A percentile compares a stretch with the other conserved stretches of the same genome.
Conservation (phyloP, 2,113 vertebrate genomes). For the Brachyhypopomus occidentalis region DNA sequence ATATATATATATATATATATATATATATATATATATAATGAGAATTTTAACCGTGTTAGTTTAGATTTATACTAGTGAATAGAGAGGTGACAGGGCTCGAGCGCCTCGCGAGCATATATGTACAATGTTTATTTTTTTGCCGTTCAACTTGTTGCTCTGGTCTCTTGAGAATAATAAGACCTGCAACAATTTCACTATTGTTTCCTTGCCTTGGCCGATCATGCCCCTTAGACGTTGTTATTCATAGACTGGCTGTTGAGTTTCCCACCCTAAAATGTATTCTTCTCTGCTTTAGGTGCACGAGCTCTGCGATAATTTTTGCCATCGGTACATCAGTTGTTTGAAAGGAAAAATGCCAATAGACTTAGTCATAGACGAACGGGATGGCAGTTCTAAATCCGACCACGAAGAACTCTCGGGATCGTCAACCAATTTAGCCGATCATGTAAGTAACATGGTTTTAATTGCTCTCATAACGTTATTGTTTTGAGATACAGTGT, state of each 20-base stretch:
- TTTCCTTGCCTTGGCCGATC: constrained; percentile 86
- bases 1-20: neutral
- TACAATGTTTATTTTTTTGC: constrained; percentile 49
- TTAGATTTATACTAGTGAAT: neutral
- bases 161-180: constrained; percentile 90
- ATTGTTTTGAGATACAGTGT: constrained; percentile 16
- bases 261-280: constrained; percentile 58
- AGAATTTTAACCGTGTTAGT: neutral
- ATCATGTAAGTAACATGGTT: constrained; percentile 89
- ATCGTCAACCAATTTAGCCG: constrained; percentile 97
- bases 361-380: constrained; percentile 98
- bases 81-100: neutral
- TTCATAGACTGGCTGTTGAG: constrained; percentile 77
- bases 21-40: neutral
- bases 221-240: constrained; percentile 83
- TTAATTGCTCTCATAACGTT: constrained; percentile 39
- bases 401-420: constrained; percentile 99
- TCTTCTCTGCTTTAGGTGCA: constrained; percentile 83
- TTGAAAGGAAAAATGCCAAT: constrained; percentile 99
- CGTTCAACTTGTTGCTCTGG: constrained; percentile 89
- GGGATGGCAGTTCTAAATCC: constrained; percentile 98
- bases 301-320: constrained; percentile 99
- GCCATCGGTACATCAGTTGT: constrained; percentile 99
- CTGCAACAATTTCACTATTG: constrained; percentile 92
- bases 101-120: neutral